Evolutionary conservation across 2,797 vertebrate species (phyloP).

Genomic region (Myotis pilosus): DNA sequence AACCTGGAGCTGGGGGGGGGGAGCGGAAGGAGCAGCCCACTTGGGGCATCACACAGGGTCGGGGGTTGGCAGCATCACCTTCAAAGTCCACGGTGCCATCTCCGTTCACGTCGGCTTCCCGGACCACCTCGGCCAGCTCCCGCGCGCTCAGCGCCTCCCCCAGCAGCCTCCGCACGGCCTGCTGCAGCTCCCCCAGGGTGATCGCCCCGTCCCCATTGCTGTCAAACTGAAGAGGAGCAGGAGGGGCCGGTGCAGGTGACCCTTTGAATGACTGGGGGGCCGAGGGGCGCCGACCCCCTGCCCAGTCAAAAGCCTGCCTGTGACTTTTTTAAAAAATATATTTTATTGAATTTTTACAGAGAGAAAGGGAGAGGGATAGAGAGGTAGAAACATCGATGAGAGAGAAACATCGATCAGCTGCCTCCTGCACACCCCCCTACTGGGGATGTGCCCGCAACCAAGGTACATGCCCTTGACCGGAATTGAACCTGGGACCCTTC

Average conservation of each 20-base stretch:
- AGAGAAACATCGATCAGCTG: too few relatives aligned
- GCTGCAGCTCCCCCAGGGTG: conserved; percentile 78
- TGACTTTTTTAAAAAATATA: too few relatives aligned
- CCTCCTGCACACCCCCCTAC: too few relatives aligned
- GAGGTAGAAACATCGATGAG: too few relatives aligned
- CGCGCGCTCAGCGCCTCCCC: conserved; percentile 76
- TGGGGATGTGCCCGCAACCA: too few relatives aligned
- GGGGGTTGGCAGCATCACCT: conserved; percentile 55
- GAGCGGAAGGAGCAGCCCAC: neutral
- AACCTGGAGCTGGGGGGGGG: too few relatives aligned
- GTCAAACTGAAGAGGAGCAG: conserved; percentile 76
- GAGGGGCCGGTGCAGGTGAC: neutral
- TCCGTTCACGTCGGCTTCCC: conserved; percentile 81
- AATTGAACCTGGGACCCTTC: too few relatives aligned
- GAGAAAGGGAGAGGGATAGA: too few relatives aligned
- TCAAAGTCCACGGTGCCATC: conserved; percentile 83
- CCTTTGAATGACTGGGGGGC: accelerated
- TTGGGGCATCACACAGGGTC: neutral
- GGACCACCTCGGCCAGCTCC: conserved; percentile 81
- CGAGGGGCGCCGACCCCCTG: too few relatives aligned
- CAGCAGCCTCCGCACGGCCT: conserved; percentile 81
- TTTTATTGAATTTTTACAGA: too few relatives aligned
- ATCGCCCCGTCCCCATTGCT: conserved; percentile 81
- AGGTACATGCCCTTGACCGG: accelerated
- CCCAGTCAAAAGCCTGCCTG: neutral